These are phyloP conservation scores for Drosophila kepulauana DNA, from an alignment of 1,140 invertebrate species.

Conservation along the genomic window DNA sequence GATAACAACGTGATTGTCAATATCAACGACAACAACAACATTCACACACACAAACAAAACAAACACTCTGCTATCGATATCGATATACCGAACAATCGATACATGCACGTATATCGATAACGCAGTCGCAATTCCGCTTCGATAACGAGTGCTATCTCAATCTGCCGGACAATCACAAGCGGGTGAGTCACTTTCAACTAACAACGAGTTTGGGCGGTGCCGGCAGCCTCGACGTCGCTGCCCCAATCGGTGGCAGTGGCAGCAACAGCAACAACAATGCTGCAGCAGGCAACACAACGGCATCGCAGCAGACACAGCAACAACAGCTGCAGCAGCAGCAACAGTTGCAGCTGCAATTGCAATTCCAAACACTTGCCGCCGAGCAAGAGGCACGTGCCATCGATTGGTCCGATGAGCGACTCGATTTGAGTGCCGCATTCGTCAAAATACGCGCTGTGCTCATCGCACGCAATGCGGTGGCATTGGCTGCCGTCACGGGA, in stretches of 20 bases:
- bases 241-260: conserved; percentile 87
- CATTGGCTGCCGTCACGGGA: conserved; percentile 52
- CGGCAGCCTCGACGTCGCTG: conserved; percentile 80
- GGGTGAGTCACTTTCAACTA: conserved; percentile 91
- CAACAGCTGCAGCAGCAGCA: conserved; percentile 53
- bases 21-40: conserved; percentile 19
- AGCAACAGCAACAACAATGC: conserved; percentile 78
- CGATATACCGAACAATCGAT: background rate
- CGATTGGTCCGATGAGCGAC: conserved; percentile 76
- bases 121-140: conserved; percentile 98
- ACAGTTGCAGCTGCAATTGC: conserved; percentile 68
- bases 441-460: conserved; percentile 78
- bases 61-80: background rate
- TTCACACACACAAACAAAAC: conserved; percentile 1
- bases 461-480: conserved; percentile 73
- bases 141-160: conserved; percentile 98
- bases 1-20: conserved; percentile 28
- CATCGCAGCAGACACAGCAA: conserved; percentile 43
- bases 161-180: conserved; percentile 97
- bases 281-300: conserved; percentile 87
- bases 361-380: conserved; percentile 73
- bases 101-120: background rate
- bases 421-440: conserved; percentile 78
- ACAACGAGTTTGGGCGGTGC: conserved; percentile 55
- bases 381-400: conserved; percentile 79